Evolutionary conservation across 2,888 invertebrate species (phyloP).

Genomic region (Noctua pronuba): DNA sequence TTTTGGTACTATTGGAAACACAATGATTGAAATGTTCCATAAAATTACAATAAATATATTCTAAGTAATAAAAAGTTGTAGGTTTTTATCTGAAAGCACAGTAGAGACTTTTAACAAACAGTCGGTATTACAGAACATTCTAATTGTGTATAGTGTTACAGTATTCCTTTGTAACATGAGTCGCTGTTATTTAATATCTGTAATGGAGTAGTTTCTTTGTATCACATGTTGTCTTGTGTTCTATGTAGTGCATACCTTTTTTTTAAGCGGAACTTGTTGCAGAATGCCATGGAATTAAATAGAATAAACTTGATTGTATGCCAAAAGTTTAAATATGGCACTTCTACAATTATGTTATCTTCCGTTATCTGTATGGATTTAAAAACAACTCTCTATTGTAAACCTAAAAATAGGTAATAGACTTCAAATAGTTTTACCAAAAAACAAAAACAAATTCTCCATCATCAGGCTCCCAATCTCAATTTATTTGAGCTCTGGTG

Average conservation of each 20-base stretch:
- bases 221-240: background rate
- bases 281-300: background rate
- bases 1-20: background rate
- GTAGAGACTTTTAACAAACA: background rate
- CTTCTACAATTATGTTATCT: background rate
- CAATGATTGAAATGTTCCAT: conserved; percentile 7
- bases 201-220: conserved; percentile 34
- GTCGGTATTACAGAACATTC: conserved; percentile 8
- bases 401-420: background rate
- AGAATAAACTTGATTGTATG: background rate
- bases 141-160: conserved; percentile 29
- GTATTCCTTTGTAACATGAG: conserved; percentile 40
- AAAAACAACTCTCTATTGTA: background rate
- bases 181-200: conserved; percentile 37
- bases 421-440: background rate
- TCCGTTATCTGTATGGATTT: background rate
- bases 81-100: background rate
- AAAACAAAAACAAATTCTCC: background rate
- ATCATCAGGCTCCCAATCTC: background rate
- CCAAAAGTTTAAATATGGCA: background rate
- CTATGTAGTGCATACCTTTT: too few relatives aligned
- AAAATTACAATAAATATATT: background rate
- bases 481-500: background rate
- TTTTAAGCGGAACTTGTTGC: too few relatives aligned
- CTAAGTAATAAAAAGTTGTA: background rate